A percentile compares a stretch with the other conserved stretches of the same genome.
Evolutionary conservation across 2,888 invertebrate genomes (phyloP).

Genomic region (Abrostola tripartita): DNA sequence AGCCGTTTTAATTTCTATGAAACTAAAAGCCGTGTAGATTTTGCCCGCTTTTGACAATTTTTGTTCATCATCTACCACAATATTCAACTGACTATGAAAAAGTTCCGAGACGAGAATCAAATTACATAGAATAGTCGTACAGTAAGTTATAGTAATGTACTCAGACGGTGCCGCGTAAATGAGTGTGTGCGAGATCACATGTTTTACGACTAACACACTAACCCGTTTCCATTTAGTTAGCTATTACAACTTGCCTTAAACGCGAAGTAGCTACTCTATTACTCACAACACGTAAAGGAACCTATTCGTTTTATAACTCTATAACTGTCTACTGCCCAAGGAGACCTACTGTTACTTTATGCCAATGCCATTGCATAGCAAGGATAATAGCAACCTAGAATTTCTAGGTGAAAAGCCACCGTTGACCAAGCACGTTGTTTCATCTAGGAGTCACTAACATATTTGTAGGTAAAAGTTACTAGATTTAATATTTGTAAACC

Average conservation of each 20-base stretch:
- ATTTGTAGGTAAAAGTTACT: too few species aligned
- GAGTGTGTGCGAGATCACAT: conserved; percentile 38
- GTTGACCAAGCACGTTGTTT: too few species aligned
- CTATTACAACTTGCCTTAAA: conserved; percentile 47
- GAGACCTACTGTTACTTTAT: not conserved
- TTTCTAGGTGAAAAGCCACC: too few species aligned
- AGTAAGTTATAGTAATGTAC: conserved; percentile 14
- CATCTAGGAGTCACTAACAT: too few species aligned
- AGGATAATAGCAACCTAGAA: too few species aligned
- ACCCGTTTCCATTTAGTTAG: conserved; percentile 46
- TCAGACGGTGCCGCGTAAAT: conserved; percentile 13
- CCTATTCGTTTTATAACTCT: conserved; percentile 6
- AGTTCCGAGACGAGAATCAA: not conserved
- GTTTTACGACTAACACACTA: conserved; percentile 49
- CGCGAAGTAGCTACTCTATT: conserved; percentile 35
- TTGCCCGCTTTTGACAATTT: too few species aligned
- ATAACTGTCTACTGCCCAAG: not conserved
- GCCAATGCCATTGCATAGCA: too few species aligned
- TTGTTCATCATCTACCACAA: too few species aligned
- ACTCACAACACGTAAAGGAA: conserved; percentile 3
- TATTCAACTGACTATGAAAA: too few species aligned
- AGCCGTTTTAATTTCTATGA: too few species aligned
- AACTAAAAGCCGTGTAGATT: too few species aligned
- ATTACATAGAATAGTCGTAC: conserved; percentile 43
- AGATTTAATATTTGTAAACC: too few species aligned